Percentiles rank a stretch among this genome's conserved stretches.
These are phyloP conservation scores for Rhincodon typus DNA, from an alignment of 2,797 vertebrate genomes.

Conservation along the genomic window DNA sequence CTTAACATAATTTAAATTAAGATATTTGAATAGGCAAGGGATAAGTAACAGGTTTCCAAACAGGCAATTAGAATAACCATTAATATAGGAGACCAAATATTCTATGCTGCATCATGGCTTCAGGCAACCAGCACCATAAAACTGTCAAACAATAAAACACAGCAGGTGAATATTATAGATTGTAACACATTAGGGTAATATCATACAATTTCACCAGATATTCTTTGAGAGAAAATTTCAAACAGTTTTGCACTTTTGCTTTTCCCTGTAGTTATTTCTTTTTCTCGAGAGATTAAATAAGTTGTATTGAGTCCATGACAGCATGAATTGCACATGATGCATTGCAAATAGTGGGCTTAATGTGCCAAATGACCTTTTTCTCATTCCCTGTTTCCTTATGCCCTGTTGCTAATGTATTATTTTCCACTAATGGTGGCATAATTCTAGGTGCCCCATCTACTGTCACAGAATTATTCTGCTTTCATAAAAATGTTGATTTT, in stretches of 20 bases:
- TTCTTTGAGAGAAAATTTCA: slow-evolving; percentile 8
- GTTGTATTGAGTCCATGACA: not conserved
- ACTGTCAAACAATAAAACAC: not conserved
- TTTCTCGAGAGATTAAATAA: slow-evolving; percentile 22
- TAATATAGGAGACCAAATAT: not conserved
- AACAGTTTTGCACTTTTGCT: not conserved
- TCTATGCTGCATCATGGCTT: not conserved
- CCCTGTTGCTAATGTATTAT: too few relatives aligned
- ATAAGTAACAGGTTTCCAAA: not conserved
- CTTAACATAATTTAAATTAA: not conserved
- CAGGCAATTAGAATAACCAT: not conserved
- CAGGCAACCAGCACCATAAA: not conserved
- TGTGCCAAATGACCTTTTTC: slow-evolving; percentile 30
- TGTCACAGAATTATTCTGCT: slow-evolving; percentile 14
- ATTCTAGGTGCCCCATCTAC: not conserved
- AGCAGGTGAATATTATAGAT: not conserved
- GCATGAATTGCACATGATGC: slow-evolving; percentile 27
- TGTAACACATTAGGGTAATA: slow-evolving; percentile 15
- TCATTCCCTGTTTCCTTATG: too few relatives aligned
- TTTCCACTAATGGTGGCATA: slow-evolving; percentile 9
- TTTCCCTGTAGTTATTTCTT: slow-evolving; percentile 9
- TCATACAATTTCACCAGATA: slow-evolving; percentile 13
- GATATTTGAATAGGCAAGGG: not conserved
- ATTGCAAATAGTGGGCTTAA: slow-evolving; percentile 26
- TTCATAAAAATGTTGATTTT: not conserved